A percentile compares a stretch with the other conserved stretches of the same genome.
Conservation (phyloP, 2,797 vertebrate genomes). For the Thripadectes ignobilis region DNA sequence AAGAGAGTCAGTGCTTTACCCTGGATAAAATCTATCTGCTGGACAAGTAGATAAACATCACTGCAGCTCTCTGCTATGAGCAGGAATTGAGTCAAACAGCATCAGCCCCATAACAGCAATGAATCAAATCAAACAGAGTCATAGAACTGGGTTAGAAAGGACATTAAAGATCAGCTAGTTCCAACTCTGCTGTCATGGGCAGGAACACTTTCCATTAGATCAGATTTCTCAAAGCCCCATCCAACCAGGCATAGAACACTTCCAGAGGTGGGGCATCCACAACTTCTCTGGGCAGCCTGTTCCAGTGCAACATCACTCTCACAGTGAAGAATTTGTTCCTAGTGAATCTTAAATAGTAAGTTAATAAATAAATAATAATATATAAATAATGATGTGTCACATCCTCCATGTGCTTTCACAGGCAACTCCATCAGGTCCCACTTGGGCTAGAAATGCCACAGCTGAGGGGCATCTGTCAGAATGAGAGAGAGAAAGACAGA, state of each 20-base stretch:
- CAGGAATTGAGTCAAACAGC: not conserved
- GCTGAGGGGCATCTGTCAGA: not conserved
- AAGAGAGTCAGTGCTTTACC: not conserved
- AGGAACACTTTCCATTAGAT: too few species aligned
- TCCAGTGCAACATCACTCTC: not conserved
- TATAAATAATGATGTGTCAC: not conserved
- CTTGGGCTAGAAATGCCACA: not conserved
- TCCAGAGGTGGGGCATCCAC: not conserved
- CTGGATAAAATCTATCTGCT: not conserved
- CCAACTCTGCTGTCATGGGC: not conserved
- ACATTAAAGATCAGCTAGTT: not conserved
- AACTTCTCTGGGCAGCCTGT: not conserved
- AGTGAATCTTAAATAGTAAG: not conserved
- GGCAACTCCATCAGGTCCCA: not conserved
- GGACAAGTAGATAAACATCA: not conserved
- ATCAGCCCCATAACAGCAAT: not conserved
- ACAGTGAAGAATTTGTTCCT: not conserved
- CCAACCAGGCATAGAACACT: not conserved
- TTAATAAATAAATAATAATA: not conserved
- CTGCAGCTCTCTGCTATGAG: not conserved
- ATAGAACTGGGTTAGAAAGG: not conserved
- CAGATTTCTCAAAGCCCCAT: not conserved
- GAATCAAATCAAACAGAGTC: not conserved
- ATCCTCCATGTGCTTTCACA: not conserved
- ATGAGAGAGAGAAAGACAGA: not conserved